Evolutionary conservation across 2,113 vertebrate genomes (phyloP).

Genomic region (Desmodus rotundus): DNA sequence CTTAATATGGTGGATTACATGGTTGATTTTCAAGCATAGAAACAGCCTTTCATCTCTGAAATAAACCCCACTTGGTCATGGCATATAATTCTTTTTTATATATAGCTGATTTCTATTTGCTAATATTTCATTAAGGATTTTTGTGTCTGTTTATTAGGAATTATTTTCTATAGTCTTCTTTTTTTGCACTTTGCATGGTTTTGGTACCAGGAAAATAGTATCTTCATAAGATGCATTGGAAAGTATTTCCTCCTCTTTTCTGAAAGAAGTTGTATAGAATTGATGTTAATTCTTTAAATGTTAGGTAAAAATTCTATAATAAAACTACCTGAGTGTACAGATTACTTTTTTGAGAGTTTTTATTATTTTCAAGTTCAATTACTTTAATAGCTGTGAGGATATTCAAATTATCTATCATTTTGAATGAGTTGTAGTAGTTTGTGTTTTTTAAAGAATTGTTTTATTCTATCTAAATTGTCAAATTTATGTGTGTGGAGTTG

Average conservation of each 20-base stretch:
- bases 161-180: neutral
- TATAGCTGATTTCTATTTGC: neutral
- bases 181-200: neutral
- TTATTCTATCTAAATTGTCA: neutral
- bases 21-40: neutral
- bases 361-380: neutral
- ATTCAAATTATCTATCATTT: neutral
- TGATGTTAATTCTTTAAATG: neutral
- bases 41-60: neutral
- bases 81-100: neutral
- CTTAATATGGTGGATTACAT: neutral
- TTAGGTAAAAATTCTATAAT: neutral
- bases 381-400: neutral
- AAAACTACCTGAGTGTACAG: neutral
- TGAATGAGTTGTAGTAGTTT: neutral
- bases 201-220: neutral
- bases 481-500: neutral
- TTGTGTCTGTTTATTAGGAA: neutral
- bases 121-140: neutral
- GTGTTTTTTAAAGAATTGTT: neutral
- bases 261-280: neutral
- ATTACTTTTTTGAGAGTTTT: neutral
- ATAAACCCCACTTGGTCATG: neutral
- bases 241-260: neutral
- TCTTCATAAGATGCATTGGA: neutral